A percentile compares a stretch with the other conserved stretches of the same genome.
Conservation (phyloP, 1,140 invertebrate genomes). For the Cotesia glomerata region DNA sequence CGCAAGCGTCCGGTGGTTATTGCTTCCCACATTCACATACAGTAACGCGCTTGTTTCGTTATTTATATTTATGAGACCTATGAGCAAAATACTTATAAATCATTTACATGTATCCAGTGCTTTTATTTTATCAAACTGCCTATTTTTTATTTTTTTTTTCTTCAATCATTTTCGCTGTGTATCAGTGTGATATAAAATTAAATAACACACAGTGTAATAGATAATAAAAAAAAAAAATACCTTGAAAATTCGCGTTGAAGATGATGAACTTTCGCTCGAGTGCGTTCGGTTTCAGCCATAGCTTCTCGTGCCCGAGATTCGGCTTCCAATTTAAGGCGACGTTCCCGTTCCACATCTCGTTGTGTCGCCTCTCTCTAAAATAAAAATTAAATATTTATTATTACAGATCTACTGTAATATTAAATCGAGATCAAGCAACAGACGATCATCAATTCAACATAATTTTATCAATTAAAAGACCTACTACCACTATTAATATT, state of each 20-base stretch:
- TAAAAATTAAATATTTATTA: conserved; percentile 26
- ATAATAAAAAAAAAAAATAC: conserved; percentile 43
- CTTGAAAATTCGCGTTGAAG: conserved; percentile 67
- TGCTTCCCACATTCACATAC: conserved; percentile 27
- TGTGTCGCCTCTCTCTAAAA: conserved; percentile 68
- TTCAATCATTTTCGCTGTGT: background rate
- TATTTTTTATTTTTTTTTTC: background rate
- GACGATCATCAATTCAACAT: too few relatives aligned
- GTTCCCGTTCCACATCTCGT: conserved; percentile 69
- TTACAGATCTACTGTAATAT: too few relatives aligned
- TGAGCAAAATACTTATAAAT: background rate
- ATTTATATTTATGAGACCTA: conserved; percentile 40
- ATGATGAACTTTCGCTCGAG: conserved; percentile 63
- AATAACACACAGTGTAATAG: background rate
- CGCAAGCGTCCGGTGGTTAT: conserved; percentile 42
- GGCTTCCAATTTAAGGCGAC: conserved; percentile 66
- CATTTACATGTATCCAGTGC: too few relatives aligned
- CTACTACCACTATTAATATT: background rate
- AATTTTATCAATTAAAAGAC: too few relatives aligned
- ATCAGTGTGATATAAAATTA: background rate
- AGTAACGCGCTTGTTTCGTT: conserved; percentile 41
- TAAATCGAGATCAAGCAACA: too few relatives aligned
- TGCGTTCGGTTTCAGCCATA: conserved; percentile 64
- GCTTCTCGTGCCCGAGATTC: conserved; percentile 65
- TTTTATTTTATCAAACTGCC: background rate